Base-by-base conservation (phyloP, 2,113 vertebrate genomes). In the Tiliqua scincoides region DNA sequence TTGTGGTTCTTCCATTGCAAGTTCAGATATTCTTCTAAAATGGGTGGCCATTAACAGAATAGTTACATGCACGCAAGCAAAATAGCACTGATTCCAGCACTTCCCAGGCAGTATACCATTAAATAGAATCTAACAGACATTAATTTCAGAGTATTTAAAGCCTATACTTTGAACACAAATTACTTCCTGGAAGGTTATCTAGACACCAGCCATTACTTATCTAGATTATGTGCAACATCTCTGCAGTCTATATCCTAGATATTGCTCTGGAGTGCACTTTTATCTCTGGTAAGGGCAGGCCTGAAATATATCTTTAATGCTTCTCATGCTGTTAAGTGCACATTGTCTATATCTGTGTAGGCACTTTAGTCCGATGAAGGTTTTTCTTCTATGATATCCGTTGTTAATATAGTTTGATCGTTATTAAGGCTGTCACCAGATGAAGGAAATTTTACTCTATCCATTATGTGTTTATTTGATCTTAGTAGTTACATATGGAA, bases 221-320 rank as follows among this genome's bases (percentile, higher is more conserved):
- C 82, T 83, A 0, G 43, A 84, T 71, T 30, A 15, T 21, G 0
- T 6, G 27, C 74, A 25, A 1, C 40, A 43, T 77, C 88, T 57
- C 90, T 67, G 79, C 1, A 1, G 48, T 88, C 57, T 52, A 6
- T 87, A 91, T 73, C 30, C 20, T 3, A 48, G 74, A 79, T 81
- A 65, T 59, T 89, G 79, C 73, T 9, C 25, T 91, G 71, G 37
- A 70, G 30, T 77, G 37, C 20, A 18, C 32, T 83, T 91, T 83
- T 83, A 6, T 88, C 74, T 88, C 88, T 86, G 86, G 80, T 76
- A 83, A 43, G 68, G 23, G 40, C 40, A 75, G 35, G 62, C 27
- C 35, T n/a, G 83, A 48, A 65, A 59, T 82, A 0, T 0, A 87
- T 35, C 20, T 37, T 81, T 27, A 20, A 10, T 0, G 0, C 54